Conservation (phyloP, 2,113 vertebrate species). For the Oncorhynchus mykiss region DNA sequence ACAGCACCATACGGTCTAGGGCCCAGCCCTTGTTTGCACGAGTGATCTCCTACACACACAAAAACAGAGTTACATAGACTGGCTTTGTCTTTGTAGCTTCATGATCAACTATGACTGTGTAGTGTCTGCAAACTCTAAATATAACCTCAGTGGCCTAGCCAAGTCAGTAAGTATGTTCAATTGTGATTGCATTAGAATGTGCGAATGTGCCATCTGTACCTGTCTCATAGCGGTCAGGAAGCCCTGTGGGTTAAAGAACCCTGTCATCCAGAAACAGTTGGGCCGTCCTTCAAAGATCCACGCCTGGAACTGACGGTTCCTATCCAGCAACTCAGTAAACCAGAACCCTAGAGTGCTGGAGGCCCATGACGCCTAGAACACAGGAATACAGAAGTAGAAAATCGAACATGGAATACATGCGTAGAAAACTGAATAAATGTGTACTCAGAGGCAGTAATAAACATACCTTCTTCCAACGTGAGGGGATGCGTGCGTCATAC, state of each 20-base stretch:
- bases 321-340: constrained; percentile 93
- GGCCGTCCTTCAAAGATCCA: constrained; percentile 92
- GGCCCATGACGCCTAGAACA: constrained; percentile 85
- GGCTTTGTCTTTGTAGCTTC: background rate
- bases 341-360: constrained; percentile 94
- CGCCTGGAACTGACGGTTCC: constrained; percentile 84
- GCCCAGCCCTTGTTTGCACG: constrained; percentile 92
- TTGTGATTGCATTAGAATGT: background rate
- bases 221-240: constrained; percentile 94
- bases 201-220: constrained; percentile 46
- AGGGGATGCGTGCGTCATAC: constrained; percentile 90
- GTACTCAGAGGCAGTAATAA: background rate
- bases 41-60: constrained; percentile 82
- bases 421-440: background rate
- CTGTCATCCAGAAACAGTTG: constrained; percentile 96
- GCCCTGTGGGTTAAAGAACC: constrained; percentile 96
- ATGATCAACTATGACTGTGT: constrained; percentile 1
- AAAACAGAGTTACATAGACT: background rate
- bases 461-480: constrained; percentile 86
- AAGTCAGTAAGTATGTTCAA: constrained; percentile 4
- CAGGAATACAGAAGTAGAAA: background rate
- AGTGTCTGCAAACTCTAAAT: too few relatives aligned
- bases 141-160: background rate
- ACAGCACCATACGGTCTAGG: constrained; percentile 88
- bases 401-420: constrained; percentile 44